Conservation (phyloP, 2,888 invertebrate species). For the Drosophila stalkeri region DNA sequence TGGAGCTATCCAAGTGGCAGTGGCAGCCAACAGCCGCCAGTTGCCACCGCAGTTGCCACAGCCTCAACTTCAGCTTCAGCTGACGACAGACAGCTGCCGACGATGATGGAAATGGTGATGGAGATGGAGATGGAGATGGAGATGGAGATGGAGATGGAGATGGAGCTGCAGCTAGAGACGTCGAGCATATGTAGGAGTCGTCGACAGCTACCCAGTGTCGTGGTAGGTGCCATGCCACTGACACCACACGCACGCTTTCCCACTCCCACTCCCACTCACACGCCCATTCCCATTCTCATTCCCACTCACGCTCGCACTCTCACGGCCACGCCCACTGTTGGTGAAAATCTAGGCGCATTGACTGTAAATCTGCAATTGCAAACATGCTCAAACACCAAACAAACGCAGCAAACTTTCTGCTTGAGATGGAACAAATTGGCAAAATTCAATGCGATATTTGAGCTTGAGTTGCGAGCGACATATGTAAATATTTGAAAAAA, state of each 20-base stretch:
- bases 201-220: constrained; percentile 23
- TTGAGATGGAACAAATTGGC: constrained; percentile 14
- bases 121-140: constrained; percentile 38
- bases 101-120: constrained; percentile 48
- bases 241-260: constrained; percentile 66
- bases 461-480: too few relatives aligned
- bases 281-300: constrained; percentile 48
- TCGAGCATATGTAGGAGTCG: constrained; percentile 37
- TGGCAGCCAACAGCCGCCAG: constrained; percentile 61
- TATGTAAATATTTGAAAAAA: neutral
- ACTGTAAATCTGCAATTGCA: constrained; percentile 56
- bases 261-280: constrained; percentile 30
- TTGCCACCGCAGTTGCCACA: constrained; percentile 64
- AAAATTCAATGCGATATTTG: neutral
- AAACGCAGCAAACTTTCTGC: constrained; percentile 26
- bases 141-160: constrained; percentile 46
- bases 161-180: constrained; percentile 43
- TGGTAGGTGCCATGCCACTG: constrained; percentile 67
- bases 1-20: constrained; percentile 36
- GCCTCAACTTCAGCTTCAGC: constrained; percentile 41
- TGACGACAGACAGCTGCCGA: constrained; percentile 53
- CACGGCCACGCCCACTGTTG: constrained; percentile 8
- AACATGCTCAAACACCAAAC: constrained; percentile 19
- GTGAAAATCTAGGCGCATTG: constrained; percentile 44
- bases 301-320: constrained; percentile 33